Conservation (phyloP, 1,140 invertebrate genomes). For the Steinernema feltiae region DNA sequence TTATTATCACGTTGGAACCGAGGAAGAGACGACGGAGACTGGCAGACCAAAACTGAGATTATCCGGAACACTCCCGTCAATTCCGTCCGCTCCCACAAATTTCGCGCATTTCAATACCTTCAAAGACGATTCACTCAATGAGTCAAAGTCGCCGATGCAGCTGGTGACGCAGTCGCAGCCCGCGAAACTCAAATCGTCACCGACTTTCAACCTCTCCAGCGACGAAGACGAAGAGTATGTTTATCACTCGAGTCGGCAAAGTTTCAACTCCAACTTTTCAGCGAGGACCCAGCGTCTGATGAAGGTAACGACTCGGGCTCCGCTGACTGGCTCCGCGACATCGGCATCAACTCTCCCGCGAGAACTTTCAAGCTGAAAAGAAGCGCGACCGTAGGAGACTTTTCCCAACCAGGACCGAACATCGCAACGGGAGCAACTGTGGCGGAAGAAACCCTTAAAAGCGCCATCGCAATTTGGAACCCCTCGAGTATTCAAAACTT, state of each 20-base stretch:
- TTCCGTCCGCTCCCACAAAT: background rate
- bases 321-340: background rate
- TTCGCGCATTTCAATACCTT: background rate
- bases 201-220: background rate
- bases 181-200: background rate
- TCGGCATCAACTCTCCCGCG: background rate
- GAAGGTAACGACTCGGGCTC: background rate
- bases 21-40: background rate
- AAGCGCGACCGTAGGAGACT: background rate
- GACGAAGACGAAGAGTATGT: background rate
- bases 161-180: background rate
- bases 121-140: background rate
- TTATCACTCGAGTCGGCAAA: background rate
- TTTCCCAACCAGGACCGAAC: background rate
- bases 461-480: background rate
- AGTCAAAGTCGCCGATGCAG: background rate
- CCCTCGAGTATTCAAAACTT: background rate
- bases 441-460: background rate
- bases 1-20: background rate
- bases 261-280: background rate
- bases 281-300: background rate
- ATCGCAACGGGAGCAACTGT: background rate
- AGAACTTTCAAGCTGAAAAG: background rate
- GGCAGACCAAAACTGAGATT: background rate
- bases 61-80: background rate